Percentiles rank a stretch among this genome's conserved stretches.
Evolutionary conservation across 2,888 invertebrate genomes (phyloP).

Genomic region (Bruchidius siliquastri): DNA sequence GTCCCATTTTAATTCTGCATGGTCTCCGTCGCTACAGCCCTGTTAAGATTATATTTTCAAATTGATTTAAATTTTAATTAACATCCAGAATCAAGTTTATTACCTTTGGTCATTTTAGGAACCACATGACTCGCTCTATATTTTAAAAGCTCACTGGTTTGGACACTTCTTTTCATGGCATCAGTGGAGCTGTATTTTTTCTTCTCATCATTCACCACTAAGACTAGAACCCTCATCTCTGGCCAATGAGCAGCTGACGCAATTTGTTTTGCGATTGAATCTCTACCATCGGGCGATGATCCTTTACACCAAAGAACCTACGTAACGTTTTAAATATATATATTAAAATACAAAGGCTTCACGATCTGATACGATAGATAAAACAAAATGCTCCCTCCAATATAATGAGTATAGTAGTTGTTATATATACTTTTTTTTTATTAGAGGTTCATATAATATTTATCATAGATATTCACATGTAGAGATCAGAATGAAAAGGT

Average conservation of each 20-base stretch:
- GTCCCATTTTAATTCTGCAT: no score
- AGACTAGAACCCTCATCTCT: constrained; percentile 79
- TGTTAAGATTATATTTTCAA: no score
- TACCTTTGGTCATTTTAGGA: constrained; percentile 61
- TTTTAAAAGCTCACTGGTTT: constrained; percentile 78
- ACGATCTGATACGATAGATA: no score
- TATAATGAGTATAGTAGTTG: no score
- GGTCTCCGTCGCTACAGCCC: no score
- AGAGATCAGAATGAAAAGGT: no score
- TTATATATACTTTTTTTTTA: no score
- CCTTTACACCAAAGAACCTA: constrained; percentile 85
- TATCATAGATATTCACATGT: no score
- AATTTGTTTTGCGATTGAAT: constrained; percentile 74
- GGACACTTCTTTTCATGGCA: constrained; percentile 79
- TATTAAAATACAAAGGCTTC: no score
- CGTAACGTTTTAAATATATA: neutral
- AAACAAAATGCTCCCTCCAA: no score
- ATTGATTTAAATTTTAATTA: no score
- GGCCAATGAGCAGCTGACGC: constrained; percentile 79
- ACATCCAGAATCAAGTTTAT: constrained; percentile 32
- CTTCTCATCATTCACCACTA: constrained; percentile 78
- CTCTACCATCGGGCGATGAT: constrained; percentile 54
- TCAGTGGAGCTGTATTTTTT: constrained; percentile 83
- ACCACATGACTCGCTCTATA: constrained; percentile 70
- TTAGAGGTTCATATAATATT: no score